Base-by-base conservation (phyloP, 2,888 invertebrate species). In the Hirtodrosophila confusa region DNA sequence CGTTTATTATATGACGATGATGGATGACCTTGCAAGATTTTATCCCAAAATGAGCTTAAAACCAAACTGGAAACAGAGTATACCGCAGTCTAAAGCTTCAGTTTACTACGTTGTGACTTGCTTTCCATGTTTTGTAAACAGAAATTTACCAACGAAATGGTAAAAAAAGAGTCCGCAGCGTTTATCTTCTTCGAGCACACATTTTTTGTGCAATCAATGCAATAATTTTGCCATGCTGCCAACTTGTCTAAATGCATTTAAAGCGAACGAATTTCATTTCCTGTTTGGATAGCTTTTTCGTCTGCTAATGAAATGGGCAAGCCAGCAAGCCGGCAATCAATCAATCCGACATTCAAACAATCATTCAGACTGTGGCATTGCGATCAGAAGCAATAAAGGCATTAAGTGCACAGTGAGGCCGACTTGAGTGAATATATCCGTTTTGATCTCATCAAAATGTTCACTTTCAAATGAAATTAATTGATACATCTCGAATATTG, bases 301-400 rank as follows among this genome's bases (percentile, higher is more conserved):
- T 11, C 10, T 7, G 17, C 33, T 41, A 56, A 53, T 57, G 43
- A 41, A 41, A 17, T 50, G 31, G 10, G 10, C 69, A 40, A 53
- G 56, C 50, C 50, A 49, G 69, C 62, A n/a, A 47, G 51, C 50
- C 44, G 4, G 17, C 39, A 35, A 17, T 23, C 36, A n/a, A 29
- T 29, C 35, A 43, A 29, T 37, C 41, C 8, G 27, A 12, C 40
- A 10, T 5, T 10, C 40, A 27, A 27, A 27, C 27, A 27, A 27
- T 27, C 5, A 27, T 17, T 17, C 17, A 17, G 17, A 17, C 17
- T 10, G 10, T 27, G 37, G 11, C 12, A 24, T 23, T 24, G 23
- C 4, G 3, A 23, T 6, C 29, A 29, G 8, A 3, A 37, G 29
- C 17, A 8, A 17, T 17, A 17, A 17, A 17, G 17, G 9, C 29